Evolutionary conservation across 2,113 vertebrate genomes (phyloP), one percentile per base, ranked within the genome.

Genomic region (Rhinolophus sinicus): DNA sequence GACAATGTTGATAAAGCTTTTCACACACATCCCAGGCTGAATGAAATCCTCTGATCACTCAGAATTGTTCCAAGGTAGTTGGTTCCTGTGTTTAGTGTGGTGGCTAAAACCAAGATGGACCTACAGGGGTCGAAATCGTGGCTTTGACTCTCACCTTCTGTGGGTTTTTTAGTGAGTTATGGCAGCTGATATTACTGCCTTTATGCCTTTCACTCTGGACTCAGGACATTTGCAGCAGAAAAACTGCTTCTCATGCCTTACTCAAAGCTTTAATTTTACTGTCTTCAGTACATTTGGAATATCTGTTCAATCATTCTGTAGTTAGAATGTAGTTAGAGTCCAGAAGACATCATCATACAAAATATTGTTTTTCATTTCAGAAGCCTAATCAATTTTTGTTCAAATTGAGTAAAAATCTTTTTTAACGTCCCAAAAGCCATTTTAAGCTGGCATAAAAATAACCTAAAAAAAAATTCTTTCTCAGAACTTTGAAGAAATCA

Each of bases 361-460:
- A 95, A 88, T 67, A 50, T 1, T 90, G 33, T 52, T 82, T 95
- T 94, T 65, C 11, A 96, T 88, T 95, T 95, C 22, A 78, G 72
- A n/a, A 26, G 70, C 13, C 35, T 64, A 14, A 56, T 77, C 67
- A 91, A 73, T 52, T 94, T 78, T 81, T 92, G n/a, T 86, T 94
- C 81, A 77, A 73, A 93, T 52, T 82, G 56, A 94, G 67, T 65
- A 94, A 93, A 94, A 94, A 64, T 21, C 6, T 70, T 88, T 78
- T 90, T 75, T 87, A 90, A 76, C 38, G 77, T 1, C 40, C 54
- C 22, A 24, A 90, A 72, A 90, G 18, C 22, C 14, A 89, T 83
- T 76, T 94, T 92, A 82, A 91, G 12, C 35, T 75, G 10, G 28
- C 22, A 93, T 85, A 54, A 93, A 95, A 93, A 88, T 85, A 54